Evolutionary conservation across 2,888 invertebrate genomes (phyloP).

Genomic region (Anodontia alba): DNA sequence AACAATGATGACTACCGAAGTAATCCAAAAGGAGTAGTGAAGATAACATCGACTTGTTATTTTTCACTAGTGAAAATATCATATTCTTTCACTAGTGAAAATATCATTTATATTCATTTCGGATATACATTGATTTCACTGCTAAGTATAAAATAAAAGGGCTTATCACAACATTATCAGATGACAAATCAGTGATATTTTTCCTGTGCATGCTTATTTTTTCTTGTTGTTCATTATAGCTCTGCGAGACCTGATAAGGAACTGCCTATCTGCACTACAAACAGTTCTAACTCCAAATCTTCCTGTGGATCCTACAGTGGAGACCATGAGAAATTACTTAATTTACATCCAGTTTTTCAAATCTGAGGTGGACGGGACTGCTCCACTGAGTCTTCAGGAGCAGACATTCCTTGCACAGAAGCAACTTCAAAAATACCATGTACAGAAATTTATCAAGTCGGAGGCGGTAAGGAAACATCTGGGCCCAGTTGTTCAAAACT

Average conservation of each 20-base stretch:
- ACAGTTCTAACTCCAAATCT: constrained; percentile 56
- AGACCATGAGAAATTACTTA: constrained; percentile 53
- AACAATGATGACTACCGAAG: too few relatives aligned
- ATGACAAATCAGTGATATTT: too few relatives aligned
- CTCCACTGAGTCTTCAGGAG: constrained; percentile 54
- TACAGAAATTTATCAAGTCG: constrained; percentile 47
- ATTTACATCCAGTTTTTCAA: constrained; percentile 49
- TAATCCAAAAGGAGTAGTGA: too few relatives aligned
- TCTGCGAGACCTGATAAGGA: constrained; percentile 27
- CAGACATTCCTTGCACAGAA: constrained; percentile 61
- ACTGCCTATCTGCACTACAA: constrained; percentile 43
- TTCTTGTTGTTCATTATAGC: constrained; percentile 36
- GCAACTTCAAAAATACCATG: constrained; percentile 55
- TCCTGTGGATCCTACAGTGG: constrained; percentile 53
- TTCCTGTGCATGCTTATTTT: too few relatives aligned
- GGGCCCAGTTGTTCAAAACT: too few relatives aligned
- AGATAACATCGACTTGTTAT: too few relatives aligned
- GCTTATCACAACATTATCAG: too few relatives aligned
- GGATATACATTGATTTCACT: too few relatives aligned
- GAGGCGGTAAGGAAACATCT: constrained; percentile 54
- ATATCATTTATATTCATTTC: too few relatives aligned
- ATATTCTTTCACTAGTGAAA: too few relatives aligned
- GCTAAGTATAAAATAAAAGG: too few relatives aligned
- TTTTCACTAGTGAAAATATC: too few relatives aligned
- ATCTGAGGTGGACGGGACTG: constrained; percentile 22